These are phyloP conservation scores for Mesorhabditis belari DNA, from an alignment of 2,888 invertebrate genomes.

Conservation along the genomic window DNA sequence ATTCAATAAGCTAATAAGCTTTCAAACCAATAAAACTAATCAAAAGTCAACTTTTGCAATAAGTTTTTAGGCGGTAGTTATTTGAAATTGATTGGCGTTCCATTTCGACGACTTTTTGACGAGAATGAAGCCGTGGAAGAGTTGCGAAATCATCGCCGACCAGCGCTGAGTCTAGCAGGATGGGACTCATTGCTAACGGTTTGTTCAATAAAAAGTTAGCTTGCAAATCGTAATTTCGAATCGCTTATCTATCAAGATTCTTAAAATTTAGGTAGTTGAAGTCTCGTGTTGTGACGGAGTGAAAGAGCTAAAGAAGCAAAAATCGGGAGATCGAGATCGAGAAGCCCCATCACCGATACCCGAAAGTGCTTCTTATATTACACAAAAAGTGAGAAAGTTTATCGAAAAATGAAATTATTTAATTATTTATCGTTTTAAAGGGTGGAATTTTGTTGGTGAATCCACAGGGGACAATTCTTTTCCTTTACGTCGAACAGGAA, in stretches of 20 bases:
- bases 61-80: constrained; percentile 29
- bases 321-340: not conserved
- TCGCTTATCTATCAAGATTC: not conserved
- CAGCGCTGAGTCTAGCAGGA: constrained; percentile 15
- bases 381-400: too few species aligned
- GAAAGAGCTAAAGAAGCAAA: not conserved
- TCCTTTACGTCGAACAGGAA: constrained; percentile 26
- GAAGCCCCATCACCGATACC: constrained; percentile 10
- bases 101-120: constrained; percentile 32
- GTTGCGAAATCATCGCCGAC: constrained; percentile 17
- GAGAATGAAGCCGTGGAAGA: constrained; percentile 26
- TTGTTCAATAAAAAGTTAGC: not conserved
- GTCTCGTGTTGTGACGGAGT: constrained; percentile 12
- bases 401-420: not conserved
- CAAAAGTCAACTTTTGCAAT: too few species aligned
- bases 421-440: not conserved
- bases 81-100: constrained; percentile 34
- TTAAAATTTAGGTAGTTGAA: constrained; percentile 15
- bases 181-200: constrained; percentile 24
- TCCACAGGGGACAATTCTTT: constrained; percentile 20
- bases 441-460: constrained; percentile 28
- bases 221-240: not conserved
- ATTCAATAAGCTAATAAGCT: not conserved
- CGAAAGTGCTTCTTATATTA: constrained; percentile 13
- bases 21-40: too few species aligned